These are phyloP conservation scores for Plutomurus gul DNA, from an alignment of 1,140 invertebrate genomes.

Conservation along the genomic window DNA sequence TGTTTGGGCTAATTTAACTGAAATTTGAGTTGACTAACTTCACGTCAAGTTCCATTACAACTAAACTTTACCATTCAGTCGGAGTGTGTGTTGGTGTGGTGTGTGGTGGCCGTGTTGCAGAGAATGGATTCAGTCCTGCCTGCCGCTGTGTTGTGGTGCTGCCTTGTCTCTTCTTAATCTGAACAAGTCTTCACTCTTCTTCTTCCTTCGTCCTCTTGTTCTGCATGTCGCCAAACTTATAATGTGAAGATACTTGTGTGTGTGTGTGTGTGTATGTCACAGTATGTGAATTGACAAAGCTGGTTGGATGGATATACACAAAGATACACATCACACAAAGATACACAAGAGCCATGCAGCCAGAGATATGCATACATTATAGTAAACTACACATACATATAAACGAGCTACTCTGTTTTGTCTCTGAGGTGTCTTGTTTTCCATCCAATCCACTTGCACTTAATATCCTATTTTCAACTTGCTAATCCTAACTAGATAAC, in stretches of 20 bases:
- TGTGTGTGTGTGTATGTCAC: too few species aligned
- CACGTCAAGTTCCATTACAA: background rate
- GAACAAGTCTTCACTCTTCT: too few species aligned
- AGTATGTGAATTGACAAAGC: too few species aligned
- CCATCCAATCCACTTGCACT: background rate
- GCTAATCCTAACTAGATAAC: background rate
- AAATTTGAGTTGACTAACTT: conserved; percentile 2
- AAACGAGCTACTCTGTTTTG: background rate
- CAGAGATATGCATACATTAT: background rate
- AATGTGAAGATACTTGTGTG: too few species aligned
- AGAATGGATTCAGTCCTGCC: background rate
- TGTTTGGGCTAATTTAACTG: conserved; percentile 12
- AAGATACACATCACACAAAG: too few species aligned
- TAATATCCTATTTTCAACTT: background rate
- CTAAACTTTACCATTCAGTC: conserved; percentile 4
- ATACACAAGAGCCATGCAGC: too few species aligned
- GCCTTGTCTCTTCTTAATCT: too few species aligned
- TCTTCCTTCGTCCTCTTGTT: too few species aligned
- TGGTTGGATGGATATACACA: too few species aligned
- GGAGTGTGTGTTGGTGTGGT: background rate
- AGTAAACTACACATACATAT: background rate
- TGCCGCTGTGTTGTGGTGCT: background rate
- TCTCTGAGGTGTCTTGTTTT: background rate
- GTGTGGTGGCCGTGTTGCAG: background rate
- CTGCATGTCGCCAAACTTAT: too few species aligned